These are phyloP conservation scores for Pachyuromys duprasi DNA, from an alignment of 2,797 vertebrate species.

Conservation along the genomic window DNA sequence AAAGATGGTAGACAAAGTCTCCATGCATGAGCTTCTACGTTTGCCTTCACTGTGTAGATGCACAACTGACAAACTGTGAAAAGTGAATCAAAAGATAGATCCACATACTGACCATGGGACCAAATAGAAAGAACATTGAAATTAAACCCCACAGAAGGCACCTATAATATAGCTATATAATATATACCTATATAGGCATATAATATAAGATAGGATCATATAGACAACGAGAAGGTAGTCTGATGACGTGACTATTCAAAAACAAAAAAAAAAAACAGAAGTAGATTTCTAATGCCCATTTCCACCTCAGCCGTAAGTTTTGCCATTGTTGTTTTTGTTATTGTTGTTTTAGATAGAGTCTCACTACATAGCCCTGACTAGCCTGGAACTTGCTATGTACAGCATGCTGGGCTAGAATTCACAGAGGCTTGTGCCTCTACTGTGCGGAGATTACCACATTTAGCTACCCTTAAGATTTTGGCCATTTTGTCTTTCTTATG, in stretches of 20 bases:
- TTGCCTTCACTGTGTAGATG: no score
- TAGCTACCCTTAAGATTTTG: not conserved
- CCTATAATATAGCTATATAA: not conserved
- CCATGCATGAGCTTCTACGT: no score
- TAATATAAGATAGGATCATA: not conserved
- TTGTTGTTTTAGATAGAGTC: not conserved
- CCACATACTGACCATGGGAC: no score
- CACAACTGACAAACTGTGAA: no score
- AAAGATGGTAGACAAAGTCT: no score
- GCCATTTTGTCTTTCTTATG: not conserved
- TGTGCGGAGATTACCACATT: not conserved
- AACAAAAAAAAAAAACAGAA: not conserved
- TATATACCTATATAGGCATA: no score
- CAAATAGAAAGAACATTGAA: no score
- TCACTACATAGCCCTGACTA: no score
- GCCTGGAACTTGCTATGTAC: not conserved
- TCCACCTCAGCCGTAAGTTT: no score
- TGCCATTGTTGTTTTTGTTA: not conserved
- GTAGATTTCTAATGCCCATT: not conserved
- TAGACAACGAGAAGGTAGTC: not conserved
- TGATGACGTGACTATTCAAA: not conserved
- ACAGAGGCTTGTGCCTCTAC: not conserved
- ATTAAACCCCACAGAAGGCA: no score
- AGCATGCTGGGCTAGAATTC: not conserved
- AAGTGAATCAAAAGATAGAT: no score